Base-by-base conservation (phyloP, 2,113 vertebrate genomes). In the Bostrychus sinensis region DNA sequence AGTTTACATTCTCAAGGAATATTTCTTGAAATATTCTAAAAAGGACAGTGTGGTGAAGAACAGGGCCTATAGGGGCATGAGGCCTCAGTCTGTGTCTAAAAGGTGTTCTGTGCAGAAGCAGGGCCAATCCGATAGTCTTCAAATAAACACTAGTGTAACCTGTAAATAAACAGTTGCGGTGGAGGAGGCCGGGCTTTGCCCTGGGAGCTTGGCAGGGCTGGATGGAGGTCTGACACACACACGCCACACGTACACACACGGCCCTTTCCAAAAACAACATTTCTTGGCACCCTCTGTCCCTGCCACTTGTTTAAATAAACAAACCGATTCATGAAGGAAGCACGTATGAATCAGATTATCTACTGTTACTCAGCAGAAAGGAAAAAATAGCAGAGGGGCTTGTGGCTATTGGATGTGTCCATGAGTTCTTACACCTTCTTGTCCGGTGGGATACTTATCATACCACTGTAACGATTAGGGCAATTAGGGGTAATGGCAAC, bases 261-360 rank as follows among this genome's bases (percentile, higher is more conserved):
- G 70, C 75, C 76, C 75, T 77, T 77, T 90, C 85, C 84, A 86
- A 89, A 83, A 86, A 86, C 86, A 89, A 90, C 81, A 88, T 80
- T 77, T 89, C 81, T 89, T 89, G 89, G 87, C 89, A 88, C 80
- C 67, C 77, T 81, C 62, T 55, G 26, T 84, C 78, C 75, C 72
- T 80, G 83, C 84, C 87, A 89, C 85, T 90, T 89, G 88, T 89
- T 90, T 91, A 91, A 91, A 91, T 86, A 91, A 90, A 89, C 83
- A 89, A 85, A 85, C 77, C 23, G 53, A 63, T 74, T 76, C 75
- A 75, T 62, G 83, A 77, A 78, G 82, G 85, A 79, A 80, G 79
- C 65, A 66, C 56, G 62, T 66, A 84, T 77, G 73, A 88, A 82
- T 83, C 61, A 78, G 75, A 81, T 84, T 73, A 87, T 90, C 78